These are phyloP conservation scores for Agelaius phoeniceus DNA, from an alignment of 2,113 vertebrate species.

Conservation along the genomic window DNA sequence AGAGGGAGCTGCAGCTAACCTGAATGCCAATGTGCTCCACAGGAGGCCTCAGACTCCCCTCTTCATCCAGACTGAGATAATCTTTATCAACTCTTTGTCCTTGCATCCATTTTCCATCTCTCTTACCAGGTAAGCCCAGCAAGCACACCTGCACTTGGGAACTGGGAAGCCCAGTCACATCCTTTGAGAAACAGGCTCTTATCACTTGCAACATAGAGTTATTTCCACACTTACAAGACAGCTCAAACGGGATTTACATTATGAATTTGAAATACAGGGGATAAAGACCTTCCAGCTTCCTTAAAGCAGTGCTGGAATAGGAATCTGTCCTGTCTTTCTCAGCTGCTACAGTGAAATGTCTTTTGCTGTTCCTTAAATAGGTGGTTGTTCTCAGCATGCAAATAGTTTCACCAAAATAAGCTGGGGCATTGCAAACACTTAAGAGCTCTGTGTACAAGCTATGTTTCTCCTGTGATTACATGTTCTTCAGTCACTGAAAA, in stretches of 20 bases:
- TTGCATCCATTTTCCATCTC: not conserved
- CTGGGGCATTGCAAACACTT: not conserved
- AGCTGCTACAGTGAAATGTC: not conserved
- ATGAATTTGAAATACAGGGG: not conserved
- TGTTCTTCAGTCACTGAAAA: not conserved
- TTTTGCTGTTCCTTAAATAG: not conserved
- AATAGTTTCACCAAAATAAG: not conserved
- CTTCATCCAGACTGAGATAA: no score
- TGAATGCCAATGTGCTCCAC: fast-evolving
- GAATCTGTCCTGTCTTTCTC: not conserved
- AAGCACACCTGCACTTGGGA: not conserved
- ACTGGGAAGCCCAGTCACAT: not conserved
- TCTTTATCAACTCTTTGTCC: not conserved
- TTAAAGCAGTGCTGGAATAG: not conserved
- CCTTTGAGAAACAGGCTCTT: not conserved
- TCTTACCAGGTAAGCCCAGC: not conserved
- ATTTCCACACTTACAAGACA: fast-evolving
- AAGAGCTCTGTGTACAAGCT: not conserved
- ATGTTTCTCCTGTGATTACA: not conserved
- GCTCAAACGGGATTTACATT: not conserved
- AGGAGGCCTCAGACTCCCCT: not conserved
- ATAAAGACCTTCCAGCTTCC: not conserved
- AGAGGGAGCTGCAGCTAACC: not conserved
- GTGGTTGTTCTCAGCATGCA: not conserved
- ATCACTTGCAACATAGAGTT: not conserved